A percentile compares a stretch with the other conserved stretches of the same genome.
These are phyloP conservation scores for Yponomeuta cagnagella DNA, from an alignment of 2,888 invertebrate species.

Conservation along the genomic window DNA sequence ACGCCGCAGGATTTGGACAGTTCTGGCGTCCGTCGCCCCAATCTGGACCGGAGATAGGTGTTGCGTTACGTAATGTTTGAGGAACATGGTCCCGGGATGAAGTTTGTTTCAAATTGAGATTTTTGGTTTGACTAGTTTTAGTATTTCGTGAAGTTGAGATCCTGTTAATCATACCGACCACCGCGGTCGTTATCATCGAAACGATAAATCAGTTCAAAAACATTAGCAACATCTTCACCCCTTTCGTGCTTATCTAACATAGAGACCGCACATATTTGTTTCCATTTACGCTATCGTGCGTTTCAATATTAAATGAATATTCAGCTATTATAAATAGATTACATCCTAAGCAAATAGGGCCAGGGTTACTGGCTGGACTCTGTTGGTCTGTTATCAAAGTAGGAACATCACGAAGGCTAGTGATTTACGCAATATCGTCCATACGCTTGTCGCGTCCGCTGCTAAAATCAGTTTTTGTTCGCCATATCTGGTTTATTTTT, in stretches of 20 bases:
- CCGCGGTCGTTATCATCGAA: neutral
- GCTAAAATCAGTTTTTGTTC: constrained; percentile 36
- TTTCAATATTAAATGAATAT: constrained; percentile 1
- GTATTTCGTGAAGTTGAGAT: too few species aligned
- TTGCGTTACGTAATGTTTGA: constrained; percentile 51
- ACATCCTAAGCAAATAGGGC: constrained; percentile 64
- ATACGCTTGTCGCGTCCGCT: constrained; percentile 55
- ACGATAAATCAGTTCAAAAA: neutral
- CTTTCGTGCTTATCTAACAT: neutral
- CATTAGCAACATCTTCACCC: constrained; percentile 2
- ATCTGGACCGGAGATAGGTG: constrained; percentile 48
- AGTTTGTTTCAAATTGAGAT: neutral
- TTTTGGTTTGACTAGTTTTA: neutral
- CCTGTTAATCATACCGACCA: too few species aligned
- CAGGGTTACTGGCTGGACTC: constrained; percentile 60
- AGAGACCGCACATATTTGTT: neutral
- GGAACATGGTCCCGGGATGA: neutral
- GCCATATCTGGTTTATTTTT: neutral
- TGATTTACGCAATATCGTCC: constrained; percentile 63
- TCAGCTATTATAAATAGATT: constrained; percentile 18
- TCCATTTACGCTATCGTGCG: constrained; percentile 5
- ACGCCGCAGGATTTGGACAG: constrained; percentile 45
- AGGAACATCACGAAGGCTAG: constrained; percentile 67
- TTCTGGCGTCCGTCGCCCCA: constrained; percentile 47
- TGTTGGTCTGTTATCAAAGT: constrained; percentile 57